Base-by-base conservation (phyloP, 2,113 vertebrate species). In the Hipposideros armiger region DNA sequence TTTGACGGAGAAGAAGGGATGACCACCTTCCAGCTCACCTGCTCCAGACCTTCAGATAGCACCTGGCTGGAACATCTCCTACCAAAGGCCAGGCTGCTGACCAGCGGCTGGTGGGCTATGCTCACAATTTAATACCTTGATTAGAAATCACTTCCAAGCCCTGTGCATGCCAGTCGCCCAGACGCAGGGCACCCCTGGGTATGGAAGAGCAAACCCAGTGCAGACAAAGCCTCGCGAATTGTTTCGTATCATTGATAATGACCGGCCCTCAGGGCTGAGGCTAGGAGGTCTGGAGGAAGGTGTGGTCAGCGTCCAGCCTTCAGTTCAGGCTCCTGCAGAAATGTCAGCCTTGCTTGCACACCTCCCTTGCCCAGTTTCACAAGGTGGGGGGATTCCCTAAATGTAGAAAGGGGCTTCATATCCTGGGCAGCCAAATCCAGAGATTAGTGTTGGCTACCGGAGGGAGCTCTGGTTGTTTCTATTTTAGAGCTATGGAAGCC, bases 201-300 rank as follows among this genome's bases (percentile, higher is more conserved):
- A 2, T 15, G n/a, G 28, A 52, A 69, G 42, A 69, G 45, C 40
- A 62, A 45, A 62, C 32, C 32, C 28, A 7, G 54, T 1, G 47
- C 70, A 52, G 36, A 52, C 0, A n/a, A 58, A 72, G 54, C 36
- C 56, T 76, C 2, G 4, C 0, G 69, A n/a, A 32, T 0, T 1
- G 58, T 8, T 50, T 32, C 0, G 14, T 42, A n/a, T 62, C 52
- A 30, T 30, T 30, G 16, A 15, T 7, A 10, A 32, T 6, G 45
- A 20, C 24, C 16, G 8, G 28, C 42, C 19, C 5, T 47, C 7
- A 0, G 78, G 30, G 42, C 30, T 5, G n/a, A 95, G 73, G 80
- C 30, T 0, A 0, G 62, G 45, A 22, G 42, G 32, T 24, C 6
- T 4, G 40, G 47, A 54, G 3, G 30, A 45, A 45, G 32, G 45